Percentiles rank a stretch among this genome's conserved stretches.
Evolutionary conservation across 2,113 vertebrate genomes (phyloP).

Genomic region (Rhabdornis inornatus): DNA sequence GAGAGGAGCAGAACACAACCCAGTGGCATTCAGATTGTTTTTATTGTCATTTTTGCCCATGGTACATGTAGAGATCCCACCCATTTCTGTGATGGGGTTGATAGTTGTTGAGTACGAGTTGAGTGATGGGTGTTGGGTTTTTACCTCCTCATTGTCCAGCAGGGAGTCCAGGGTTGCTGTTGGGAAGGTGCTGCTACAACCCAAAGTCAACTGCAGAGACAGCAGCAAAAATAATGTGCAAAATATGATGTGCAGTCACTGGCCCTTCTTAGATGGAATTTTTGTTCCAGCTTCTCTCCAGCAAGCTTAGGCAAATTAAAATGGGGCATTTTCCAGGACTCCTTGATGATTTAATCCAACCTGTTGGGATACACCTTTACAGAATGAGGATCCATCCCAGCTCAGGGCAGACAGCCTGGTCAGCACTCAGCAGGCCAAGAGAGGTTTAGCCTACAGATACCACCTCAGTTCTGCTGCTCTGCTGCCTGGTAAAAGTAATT

Average conservation of each 20-base stretch:
- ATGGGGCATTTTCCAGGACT: background rate
- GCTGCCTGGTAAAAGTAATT: conserved; percentile 14
- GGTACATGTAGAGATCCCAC: background rate
- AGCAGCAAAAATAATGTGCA: background rate
- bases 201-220: background rate
- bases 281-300: background rate
- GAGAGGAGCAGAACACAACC: background rate
- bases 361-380: background rate
- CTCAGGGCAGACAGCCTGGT: conserved; percentile 32
- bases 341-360: conserved; percentile 3
- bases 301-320: background rate
- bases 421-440: conserved; percentile 6
- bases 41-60: rapidly evolving
- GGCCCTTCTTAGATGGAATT: background rate
- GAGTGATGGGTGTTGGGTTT: rapidly evolving
- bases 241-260: background rate
- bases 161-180: rapidly evolving
- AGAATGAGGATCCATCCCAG: background rate
- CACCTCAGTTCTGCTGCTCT: background rate
- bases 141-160: background rate
- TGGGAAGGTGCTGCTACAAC: rapidly evolving
- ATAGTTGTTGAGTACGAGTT: background rate
- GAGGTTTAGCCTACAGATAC: conserved; percentile 22
- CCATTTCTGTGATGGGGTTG: rapidly evolving
- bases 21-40: background rate